phyloP scores from a whole-genome alignment of 2,113 vertebrate genomes.

The Cichladusa arquata region DNA sequence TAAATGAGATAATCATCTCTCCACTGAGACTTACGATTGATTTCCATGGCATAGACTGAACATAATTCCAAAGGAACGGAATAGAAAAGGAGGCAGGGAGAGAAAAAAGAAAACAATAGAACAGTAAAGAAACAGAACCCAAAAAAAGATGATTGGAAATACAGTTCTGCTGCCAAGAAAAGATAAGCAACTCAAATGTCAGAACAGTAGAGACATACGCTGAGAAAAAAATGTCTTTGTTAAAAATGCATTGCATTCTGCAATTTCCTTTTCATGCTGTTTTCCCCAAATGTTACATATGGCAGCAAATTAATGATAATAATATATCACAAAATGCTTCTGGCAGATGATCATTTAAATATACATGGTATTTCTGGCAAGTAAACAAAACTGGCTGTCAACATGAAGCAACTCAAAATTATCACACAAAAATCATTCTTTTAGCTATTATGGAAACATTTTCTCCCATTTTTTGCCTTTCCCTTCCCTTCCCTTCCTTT shows the following conservation, averaged over 20 bases:
- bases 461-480: background rate
- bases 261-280: conserved; percentile 18
- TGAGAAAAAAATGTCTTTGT: background rate
- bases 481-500: no score
- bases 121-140: background rate
- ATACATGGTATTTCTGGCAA: background rate
- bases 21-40: conserved; percentile 90
- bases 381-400: background rate
- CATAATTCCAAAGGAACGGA: conserved; percentile 34
- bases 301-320: background rate
- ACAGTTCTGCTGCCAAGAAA: conserved; percentile 15
- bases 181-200: conserved; percentile 15
- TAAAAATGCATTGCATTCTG: background rate
- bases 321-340: conserved; percentile 34
- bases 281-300: background rate
- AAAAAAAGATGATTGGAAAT: background rate
- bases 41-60: conserved; percentile 99
- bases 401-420: background rate
- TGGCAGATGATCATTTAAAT: conserved; percentile 71
- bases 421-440: background rate
- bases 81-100: background rate
- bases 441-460: background rate
- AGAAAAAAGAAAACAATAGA: conserved; percentile 62
- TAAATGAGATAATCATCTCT: background rate
- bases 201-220: background rate